Percentiles rank a stretch among this genome's conserved stretches.
These are phyloP conservation scores for Drosophila greeni DNA, from an alignment of 2,888 invertebrate species.

Conservation along the genomic window DNA sequence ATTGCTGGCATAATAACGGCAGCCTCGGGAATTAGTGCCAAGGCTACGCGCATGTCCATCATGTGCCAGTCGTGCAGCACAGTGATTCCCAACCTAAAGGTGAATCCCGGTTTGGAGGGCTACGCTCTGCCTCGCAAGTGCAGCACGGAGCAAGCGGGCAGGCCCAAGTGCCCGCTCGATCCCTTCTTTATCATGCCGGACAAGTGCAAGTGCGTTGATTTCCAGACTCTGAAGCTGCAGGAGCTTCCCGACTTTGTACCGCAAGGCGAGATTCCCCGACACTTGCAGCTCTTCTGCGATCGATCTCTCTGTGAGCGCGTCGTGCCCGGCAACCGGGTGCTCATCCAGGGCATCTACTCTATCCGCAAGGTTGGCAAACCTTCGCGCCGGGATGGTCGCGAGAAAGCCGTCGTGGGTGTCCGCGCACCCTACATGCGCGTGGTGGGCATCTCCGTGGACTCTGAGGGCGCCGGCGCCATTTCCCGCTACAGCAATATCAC, in stretches of 20 bases:
- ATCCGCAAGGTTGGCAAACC: conserved; percentile 90
- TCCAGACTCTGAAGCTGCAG: conserved; percentile 97
- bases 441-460: conserved; percentile 93
- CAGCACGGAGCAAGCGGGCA: conserved; percentile 94
- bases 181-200: conserved; percentile 99
- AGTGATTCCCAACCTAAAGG: conserved; percentile 90
- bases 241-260: conserved; percentile 93
- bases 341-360: conserved; percentile 96
- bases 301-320: conserved; percentile 94
- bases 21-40: conserved; percentile 95
- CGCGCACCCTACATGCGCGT: conserved; percentile 96
- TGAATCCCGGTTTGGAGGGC: conserved; percentile 97
- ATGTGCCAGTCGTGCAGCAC: conserved; percentile 97
- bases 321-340: conserved; percentile 96
- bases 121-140: conserved; percentile 97
- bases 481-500: conserved; percentile 80
- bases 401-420: conserved; percentile 92
- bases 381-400: conserved; percentile 84
- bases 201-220: conserved; percentile 98
- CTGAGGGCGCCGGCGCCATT: conserved; percentile 86
- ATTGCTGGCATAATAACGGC: conserved; percentile 97
- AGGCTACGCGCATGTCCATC: conserved; percentile 96
- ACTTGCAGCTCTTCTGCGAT: conserved; percentile 96
- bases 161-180: conserved; percentile 96
- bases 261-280: conserved; percentile 98